A percentile compares a stretch with the other conserved stretches of the same genome.
Conservation (phyloP, 2,888 invertebrate species). For the Torymus tubicola region DNA sequence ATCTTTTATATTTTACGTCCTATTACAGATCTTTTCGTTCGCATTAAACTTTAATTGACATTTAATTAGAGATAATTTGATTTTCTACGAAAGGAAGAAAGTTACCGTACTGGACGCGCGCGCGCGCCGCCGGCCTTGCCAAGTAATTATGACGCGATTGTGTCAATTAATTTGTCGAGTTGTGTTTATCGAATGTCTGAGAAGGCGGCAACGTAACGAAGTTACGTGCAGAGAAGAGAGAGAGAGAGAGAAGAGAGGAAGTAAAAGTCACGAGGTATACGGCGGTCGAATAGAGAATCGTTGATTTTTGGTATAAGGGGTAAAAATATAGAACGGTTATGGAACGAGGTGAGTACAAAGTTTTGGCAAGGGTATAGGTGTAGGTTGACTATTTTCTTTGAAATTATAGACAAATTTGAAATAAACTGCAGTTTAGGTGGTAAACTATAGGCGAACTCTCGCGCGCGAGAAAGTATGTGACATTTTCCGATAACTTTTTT, state of each 20-base stretch:
- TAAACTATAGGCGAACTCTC: slow-evolving; percentile 37
- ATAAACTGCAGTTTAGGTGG: slow-evolving; percentile 33
- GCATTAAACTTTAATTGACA: slow-evolving; percentile 48
- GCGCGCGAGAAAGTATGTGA: slow-evolving; percentile 37
- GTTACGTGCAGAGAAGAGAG: too few species aligned
- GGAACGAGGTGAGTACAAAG: too few species aligned
- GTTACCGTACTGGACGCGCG: too few species aligned
- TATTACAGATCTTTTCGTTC: slow-evolving; percentile 27
- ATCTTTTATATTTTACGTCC: slow-evolving; percentile 42
- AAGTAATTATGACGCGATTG: slow-evolving; percentile 19
- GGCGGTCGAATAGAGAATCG: too few species aligned
- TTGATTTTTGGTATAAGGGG: too few species aligned
- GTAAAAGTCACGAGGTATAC: too few species aligned
- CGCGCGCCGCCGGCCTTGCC: background rate
- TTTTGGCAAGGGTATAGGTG: too few species aligned
- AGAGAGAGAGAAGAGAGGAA: too few species aligned
- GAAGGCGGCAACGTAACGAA: too few species aligned
- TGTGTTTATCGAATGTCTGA: background rate
- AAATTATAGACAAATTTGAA: slow-evolving; percentile 1
- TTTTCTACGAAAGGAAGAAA: slow-evolving; percentile 19
- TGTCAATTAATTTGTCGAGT: slow-evolving; percentile 2
- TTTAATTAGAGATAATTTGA: slow-evolving; percentile 33
- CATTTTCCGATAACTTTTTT: slow-evolving; percentile 50
- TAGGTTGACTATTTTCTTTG: too few species aligned
- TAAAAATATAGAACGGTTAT: too few species aligned